A percentile compares a stretch with the other conserved stretches of the same genome.
These are phyloP conservation scores for Microcebus jonahi DNA, from an alignment of 2,113 vertebrate species.

Conservation along the genomic window DNA sequence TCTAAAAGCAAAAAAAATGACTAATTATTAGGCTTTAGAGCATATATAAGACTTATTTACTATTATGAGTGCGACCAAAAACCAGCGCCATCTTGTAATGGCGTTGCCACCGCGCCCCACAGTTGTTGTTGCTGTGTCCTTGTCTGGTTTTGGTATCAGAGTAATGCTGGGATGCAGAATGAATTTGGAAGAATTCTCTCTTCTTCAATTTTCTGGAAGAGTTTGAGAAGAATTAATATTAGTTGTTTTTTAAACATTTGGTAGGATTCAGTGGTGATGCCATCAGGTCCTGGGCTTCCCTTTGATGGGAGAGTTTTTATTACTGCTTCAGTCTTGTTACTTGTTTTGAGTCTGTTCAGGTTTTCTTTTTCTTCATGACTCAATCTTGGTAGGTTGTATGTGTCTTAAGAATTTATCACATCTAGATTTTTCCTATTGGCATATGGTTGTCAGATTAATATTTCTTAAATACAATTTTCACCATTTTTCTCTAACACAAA, in stretches of 20 bases:
- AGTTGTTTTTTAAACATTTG: not conserved
- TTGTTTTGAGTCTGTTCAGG: not conserved
- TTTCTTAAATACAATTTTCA: slow-evolving; percentile 8
- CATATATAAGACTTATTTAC: too few species aligned
- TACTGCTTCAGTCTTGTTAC: not conserved
- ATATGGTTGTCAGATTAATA: not conserved
- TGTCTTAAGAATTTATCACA: not conserved
- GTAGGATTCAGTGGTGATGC: not conserved
- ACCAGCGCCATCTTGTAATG: too few species aligned
- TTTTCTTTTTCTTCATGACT: not conserved
- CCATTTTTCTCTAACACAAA: slow-evolving; percentile 12
- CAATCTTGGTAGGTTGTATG: not conserved
- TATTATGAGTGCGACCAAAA: too few species aligned
- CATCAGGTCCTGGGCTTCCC: not conserved
- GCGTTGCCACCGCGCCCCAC: too few species aligned
- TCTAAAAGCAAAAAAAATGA: too few species aligned
- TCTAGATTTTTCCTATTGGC: not conserved
- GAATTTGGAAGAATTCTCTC: not conserved
- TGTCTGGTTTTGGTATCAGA: not conserved
- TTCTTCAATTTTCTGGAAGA: not conserved
- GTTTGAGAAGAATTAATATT: not conserved
- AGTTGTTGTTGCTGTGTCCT: not conserved
- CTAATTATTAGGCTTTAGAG: too few species aligned
- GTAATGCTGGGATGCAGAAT: not conserved
- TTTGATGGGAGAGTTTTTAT: not conserved